Conservation (phyloP, 92 coral and sea anemone genomes). For the Epizoanthus ramosus region DNA sequence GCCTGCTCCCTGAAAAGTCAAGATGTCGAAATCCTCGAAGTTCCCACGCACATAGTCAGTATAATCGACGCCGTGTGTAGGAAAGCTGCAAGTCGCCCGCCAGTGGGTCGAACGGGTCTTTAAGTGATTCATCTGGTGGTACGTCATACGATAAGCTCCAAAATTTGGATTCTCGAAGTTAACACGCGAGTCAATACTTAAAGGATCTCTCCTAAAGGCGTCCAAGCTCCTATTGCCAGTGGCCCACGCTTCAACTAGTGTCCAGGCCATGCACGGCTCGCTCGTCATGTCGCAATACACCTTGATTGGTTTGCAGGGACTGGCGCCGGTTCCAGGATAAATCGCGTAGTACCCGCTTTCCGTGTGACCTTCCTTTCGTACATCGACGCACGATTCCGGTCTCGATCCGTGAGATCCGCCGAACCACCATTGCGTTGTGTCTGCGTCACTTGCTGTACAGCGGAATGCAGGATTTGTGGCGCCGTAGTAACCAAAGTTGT, state of each 20-base stretch:
- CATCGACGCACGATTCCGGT: background rate
- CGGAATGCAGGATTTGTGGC: no score
- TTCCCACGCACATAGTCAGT: conserved; percentile 69
- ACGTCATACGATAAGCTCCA: conserved; percentile 52
- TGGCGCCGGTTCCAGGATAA: background rate
- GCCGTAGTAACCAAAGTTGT: no score
- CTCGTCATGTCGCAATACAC: background rate
- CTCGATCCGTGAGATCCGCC: no score
- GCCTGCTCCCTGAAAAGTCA: conserved; percentile 27
- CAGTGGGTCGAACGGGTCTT: conserved; percentile 62
- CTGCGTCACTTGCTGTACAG: no score
- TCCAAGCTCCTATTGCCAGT: background rate
- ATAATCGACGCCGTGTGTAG: conserved; percentile 69
- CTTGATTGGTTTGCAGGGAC: background rate
- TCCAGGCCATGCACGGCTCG: no score
- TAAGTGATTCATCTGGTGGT: conserved; percentile 49
- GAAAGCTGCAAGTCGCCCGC: conserved; percentile 74
- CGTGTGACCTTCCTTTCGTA: background rate
- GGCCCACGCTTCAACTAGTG: background rate
- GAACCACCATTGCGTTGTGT: no score
- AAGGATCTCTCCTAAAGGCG: background rate
- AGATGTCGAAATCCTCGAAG: conserved; percentile 56
- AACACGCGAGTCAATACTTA: background rate
- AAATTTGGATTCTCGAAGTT: no score
- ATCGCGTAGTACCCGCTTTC: background rate